These are phyloP conservation scores for Drosophila aff. DNA, from an alignment of 1,140 invertebrate species.

Conservation along the genomic window DNA sequence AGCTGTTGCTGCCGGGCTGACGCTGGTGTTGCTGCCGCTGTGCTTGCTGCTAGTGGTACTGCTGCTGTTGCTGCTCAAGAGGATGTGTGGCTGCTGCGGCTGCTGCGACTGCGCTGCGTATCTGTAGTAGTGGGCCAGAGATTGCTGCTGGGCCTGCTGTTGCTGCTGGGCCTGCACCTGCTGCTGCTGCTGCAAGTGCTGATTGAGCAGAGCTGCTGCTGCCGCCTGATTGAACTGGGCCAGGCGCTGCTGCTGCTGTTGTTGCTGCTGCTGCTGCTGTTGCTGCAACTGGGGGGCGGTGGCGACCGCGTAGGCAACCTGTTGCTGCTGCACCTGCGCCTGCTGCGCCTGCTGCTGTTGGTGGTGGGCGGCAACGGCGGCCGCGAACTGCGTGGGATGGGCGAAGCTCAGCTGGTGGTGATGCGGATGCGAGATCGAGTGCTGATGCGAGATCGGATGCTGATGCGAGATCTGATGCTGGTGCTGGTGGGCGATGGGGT, in stretches of 20 bases:
- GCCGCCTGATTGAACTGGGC: constrained; percentile 48
- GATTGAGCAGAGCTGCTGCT: constrained; percentile 52
- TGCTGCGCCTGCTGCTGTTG: constrained; percentile 59
- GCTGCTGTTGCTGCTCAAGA: constrained; percentile 51
- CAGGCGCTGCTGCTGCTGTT: constrained; percentile 46
- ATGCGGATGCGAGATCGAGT: constrained; percentile 47
- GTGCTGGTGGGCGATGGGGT: constrained; percentile 50
- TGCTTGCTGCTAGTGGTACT: constrained; percentile 42
- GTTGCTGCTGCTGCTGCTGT: constrained; percentile 60
- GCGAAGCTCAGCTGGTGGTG: constrained; percentile 76
- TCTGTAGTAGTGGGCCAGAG: constrained; percentile 67
- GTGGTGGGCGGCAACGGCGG: constrained; percentile 78
- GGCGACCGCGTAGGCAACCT: constrained; percentile 53
- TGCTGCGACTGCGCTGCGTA: constrained; percentile 55
- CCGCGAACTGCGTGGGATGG: constrained; percentile 78
- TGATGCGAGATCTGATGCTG: constrained; percentile 56
- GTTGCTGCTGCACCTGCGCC: constrained; percentile 53
- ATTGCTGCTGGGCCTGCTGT: constrained; percentile 44
- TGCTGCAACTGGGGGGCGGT: constrained; percentile 66
- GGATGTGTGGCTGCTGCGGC: constrained; percentile 61
- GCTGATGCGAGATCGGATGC: constrained; percentile 59
- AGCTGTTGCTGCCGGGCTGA: constrained; percentile 27
- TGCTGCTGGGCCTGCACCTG: constrained; percentile 52
- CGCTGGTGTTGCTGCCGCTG: constrained; percentile 50
- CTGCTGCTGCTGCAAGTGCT: constrained; percentile 63